Base-by-base conservation (phyloP, 1,140 invertebrate genomes). In the Diabrotica virgifera region DNA sequence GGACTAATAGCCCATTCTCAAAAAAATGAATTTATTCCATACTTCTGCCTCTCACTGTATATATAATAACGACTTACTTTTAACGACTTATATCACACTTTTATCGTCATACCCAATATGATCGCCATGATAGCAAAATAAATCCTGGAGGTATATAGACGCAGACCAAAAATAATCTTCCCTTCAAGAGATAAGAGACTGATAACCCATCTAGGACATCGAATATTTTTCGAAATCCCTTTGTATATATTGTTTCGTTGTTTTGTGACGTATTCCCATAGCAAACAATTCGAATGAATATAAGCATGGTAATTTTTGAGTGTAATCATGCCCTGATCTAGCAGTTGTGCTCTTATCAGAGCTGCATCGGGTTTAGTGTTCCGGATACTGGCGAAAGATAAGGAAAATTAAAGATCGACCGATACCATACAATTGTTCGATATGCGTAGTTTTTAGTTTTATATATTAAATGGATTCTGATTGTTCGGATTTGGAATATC, bases 351-450 rank as follows among this genome's bases (percentile, higher is more conserved):
- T 36, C 13, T 14, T 55, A 68, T 68, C 67, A 65, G 63, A 36
- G 50, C 63, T 24, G 67, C 62, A 62, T 68, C 67, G 61, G 67
- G 67, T 68, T 46, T 62, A 68, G 63, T 65, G 63, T 63, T 63
- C 62, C 63, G 67, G 63, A 59, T 64, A 64, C 67, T 65, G 67
- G 62, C 65, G 59, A 46, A 58, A 68, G 67, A 68, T 68, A 68
- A 68, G 63, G 67, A 68, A 68, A 68, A 68, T 68, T 68, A 68
- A 68, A 68, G 67, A 68, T 68, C 59, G 63, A 24, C 24, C 67
- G 67, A 68, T 68, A 68, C 59, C 63, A 54, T 62, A 46, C 56
- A 68, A 64, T 68, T 68, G 67, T 68, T 68, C 63, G 62, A 55
- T 55, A 36, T 64, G 54, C 63, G 53, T 46, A 62, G 13, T 46